Conservation (phyloP, 2,888 invertebrate species). For the Dusona sp. region DNA sequence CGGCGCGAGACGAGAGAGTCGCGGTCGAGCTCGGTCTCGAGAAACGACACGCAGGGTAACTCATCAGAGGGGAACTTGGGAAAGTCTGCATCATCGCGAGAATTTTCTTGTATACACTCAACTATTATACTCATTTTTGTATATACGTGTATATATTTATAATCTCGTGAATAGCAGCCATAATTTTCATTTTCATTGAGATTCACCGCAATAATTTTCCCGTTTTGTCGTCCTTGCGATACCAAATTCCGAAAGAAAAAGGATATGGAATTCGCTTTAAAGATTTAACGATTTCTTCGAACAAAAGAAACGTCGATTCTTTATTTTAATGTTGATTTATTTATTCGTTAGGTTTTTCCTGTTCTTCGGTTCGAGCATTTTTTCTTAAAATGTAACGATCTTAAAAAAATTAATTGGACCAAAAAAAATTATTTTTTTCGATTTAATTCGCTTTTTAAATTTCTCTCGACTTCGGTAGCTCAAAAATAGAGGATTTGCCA, state of each 20-base stretch:
- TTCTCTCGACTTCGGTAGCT: too few species aligned
- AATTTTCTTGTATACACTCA: conserved; percentile 25
- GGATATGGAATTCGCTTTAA: background rate
- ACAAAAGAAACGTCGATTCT: background rate
- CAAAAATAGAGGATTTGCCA: background rate
- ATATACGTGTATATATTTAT: conserved; percentile 17
- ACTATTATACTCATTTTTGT: background rate
- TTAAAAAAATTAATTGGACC: too few species aligned
- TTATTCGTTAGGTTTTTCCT: background rate
- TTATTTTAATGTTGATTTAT: background rate
- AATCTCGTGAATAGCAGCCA: conserved; percentile 33
- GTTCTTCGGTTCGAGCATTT: background rate
- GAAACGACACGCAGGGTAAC: conserved; percentile 79
- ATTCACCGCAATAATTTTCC: conserved; percentile 35
- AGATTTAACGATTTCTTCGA: background rate
- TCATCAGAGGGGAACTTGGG: conserved; percentile 81
- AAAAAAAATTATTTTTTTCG: too few species aligned
- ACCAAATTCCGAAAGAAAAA: conserved; percentile 12
- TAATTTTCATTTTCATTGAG: conserved; percentile 48
- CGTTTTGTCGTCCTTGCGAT: conserved; percentile 6
- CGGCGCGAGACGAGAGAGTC: conserved; percentile 47
- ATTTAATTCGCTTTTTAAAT: too few species aligned
- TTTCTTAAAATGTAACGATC: too few species aligned
- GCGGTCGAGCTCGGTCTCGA: conserved; percentile 64
- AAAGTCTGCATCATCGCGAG: conserved; percentile 74